A percentile compares a stretch with the other conserved stretches of the same genome.
Evolutionary conservation across 2,888 invertebrate species (phyloP).

Genomic region (Mesochorus sp.): DNA sequence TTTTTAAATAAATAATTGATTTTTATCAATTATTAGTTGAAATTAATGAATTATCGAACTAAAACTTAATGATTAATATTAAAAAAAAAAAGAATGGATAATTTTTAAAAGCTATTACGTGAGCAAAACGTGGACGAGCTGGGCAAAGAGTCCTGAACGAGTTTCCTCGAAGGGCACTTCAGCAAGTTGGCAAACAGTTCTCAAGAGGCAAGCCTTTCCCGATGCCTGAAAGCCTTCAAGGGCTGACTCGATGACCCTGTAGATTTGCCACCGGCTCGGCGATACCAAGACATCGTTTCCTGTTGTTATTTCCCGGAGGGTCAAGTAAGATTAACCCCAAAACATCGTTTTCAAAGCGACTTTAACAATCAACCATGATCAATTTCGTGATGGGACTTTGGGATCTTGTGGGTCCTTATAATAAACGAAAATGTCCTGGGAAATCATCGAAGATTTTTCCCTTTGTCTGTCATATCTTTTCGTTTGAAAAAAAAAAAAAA

Average conservation of each 20-base stretch:
- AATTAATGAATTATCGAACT: background rate
- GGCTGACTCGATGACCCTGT: conserved; percentile 75
- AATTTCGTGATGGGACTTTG: too few species aligned
- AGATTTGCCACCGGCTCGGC: conserved; percentile 76
- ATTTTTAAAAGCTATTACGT: conserved; percentile 81
- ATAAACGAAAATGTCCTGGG: too few species aligned
- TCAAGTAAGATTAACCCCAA: too few species aligned
- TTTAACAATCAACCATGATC: too few species aligned
- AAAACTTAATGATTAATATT: background rate
- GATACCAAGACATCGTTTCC: conserved; percentile 10
- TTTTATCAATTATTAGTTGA: background rate
- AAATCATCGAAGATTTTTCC: too few species aligned
- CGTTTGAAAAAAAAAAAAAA: too few species aligned
- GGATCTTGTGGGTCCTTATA: too few species aligned
- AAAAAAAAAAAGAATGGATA: background rate
- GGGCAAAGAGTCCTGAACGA: conserved; percentile 88
- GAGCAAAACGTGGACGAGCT: conserved; percentile 89
- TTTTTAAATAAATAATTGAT: background rate
- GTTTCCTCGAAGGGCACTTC: conserved; percentile 86
- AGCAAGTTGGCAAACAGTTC: conserved; percentile 90
- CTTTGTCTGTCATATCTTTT: too few species aligned
- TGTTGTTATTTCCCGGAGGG: background rate
- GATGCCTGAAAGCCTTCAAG: conserved; percentile 69
- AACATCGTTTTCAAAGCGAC: too few species aligned
- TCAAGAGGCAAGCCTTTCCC: conserved; percentile 87